Evolutionary conservation across 2,113 vertebrate species (phyloP).

Genomic region (Podarcis muralis): DNA sequence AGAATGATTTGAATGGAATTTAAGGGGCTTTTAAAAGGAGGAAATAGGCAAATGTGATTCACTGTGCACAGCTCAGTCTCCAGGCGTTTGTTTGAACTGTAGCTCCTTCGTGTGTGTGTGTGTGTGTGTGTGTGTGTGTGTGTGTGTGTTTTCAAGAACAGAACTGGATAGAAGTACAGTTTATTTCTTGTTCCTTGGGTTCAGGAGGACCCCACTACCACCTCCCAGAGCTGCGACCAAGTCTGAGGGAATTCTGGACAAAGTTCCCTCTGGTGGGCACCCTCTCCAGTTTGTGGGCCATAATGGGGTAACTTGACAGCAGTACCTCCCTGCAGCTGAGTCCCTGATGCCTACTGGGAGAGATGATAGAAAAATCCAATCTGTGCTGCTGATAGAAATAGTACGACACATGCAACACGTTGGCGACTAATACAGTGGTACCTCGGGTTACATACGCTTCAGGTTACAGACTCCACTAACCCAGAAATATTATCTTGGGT

Average conservation of each 20-base stretch:
- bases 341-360: no score
- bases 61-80: not conserved
- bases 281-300: not conserved
- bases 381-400: no score
- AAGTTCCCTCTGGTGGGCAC: not conserved
- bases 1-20: constrained; percentile 34
- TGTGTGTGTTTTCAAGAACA: not conserved
- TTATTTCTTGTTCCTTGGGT: not conserved
- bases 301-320: not conserved
- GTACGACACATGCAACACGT: no score
- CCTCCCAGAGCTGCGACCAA: not conserved
- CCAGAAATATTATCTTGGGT: no score
- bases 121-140: no score
- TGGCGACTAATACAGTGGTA: no score
- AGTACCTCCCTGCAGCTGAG: no score
- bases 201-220: not conserved
- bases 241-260: not conserved
- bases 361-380: no score
- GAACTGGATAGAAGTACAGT: not conserved
- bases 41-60: constrained; percentile 31
- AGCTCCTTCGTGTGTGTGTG: not conserved
- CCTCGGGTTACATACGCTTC: no score
- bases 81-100: constrained; percentile 41
- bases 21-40: constrained; percentile 48
- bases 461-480: no score